Percentiles rank a stretch among this genome's conserved stretches.
These are phyloP conservation scores for Chymomyza procnemis DNA, from an alignment of 2,888 invertebrate species.

Conservation along the genomic window DNA sequence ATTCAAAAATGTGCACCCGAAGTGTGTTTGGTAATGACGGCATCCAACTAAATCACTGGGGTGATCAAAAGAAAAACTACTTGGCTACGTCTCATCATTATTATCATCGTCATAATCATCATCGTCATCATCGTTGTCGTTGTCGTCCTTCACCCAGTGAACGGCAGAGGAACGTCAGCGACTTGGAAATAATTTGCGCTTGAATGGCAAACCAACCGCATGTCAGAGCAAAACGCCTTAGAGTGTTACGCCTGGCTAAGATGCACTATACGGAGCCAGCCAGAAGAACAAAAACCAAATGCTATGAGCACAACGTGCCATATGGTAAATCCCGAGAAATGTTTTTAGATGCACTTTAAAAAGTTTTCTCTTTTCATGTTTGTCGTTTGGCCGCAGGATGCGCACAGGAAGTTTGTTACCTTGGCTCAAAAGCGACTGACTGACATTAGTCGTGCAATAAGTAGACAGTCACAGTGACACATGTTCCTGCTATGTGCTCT, in stretches of 20 bases:
- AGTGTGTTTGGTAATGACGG: neutral
- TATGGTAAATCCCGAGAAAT: neutral
- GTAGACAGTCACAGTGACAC: constrained; percentile 70
- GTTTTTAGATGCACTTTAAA: neutral
- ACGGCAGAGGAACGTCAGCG: constrained; percentile 29
- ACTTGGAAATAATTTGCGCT: constrained; percentile 55
- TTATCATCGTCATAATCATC: neutral
- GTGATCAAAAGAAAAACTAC: constrained; percentile 20
- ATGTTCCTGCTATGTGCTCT: constrained; percentile 58
- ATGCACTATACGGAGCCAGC: neutral
- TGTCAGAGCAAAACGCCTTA: constrained; percentile 8
- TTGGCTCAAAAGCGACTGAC: constrained; percentile 53
- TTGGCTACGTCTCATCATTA: constrained; percentile 5
- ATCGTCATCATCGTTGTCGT: neutral
- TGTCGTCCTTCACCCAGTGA: constrained; percentile 37
- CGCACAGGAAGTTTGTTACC: neutral
- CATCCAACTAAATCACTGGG: neutral
- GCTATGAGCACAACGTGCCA: neutral
- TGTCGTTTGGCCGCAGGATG: neutral
- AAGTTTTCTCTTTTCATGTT: neutral
- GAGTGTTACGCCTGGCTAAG: neutral
- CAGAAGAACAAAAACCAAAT: constrained; percentile 3
- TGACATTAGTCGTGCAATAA: constrained; percentile 71
- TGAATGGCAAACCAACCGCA: constrained; percentile 52
- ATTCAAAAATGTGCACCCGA: constrained; percentile 14